Evolutionary conservation across 1,140 invertebrate genomes (phyloP), one percentile per base, ranked within the genome.

Genomic region (Procambarus virginalis): DNA sequence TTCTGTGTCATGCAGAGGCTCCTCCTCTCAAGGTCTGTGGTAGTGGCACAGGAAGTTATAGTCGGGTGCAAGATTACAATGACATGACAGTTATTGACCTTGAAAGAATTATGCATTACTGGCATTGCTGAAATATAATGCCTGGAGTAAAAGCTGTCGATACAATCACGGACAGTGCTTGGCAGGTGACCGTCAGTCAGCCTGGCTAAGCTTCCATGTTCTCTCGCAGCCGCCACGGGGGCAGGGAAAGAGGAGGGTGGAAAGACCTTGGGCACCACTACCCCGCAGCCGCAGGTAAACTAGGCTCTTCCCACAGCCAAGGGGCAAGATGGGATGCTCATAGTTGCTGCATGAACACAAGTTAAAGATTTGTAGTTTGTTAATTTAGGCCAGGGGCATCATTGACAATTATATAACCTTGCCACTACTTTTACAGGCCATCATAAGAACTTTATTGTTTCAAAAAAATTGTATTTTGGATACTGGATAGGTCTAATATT

Each of bases 161-260:
- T 73, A 34, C 4, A 34, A 9, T 73, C 14, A 34, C n/a, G 68
- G 68, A 10, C 68, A 77, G 70, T 76, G 70, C 46, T 68, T 77
- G 84, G 70, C 78, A 85, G 84, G 84, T 73, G 75, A 70, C 22
- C 64, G 84, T 77, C 48, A 85, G 73, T 75, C 84, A 77, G 70
- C 75, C 84, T 84, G 76, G 82, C 76, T 89, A 84, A 88, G 81
- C 60, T 77, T 68, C 79, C 81, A 73, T 89, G 76, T 89, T 89
- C 82, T 83, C 88, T 82, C 75, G 81, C 88, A 89, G 88, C 82
- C 81, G 75, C 55, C 88, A 45, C 88, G 82, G 45, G 76, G 88
- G 70, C 81, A 84, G 88, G 88, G 88, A 70, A 84, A 82, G 80
- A 89, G 46, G 68, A 77, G 45, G 88, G 81, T 77, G 88, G 80